Evolutionary conservation across 1,140 invertebrate genomes (phyloP), one percentile per base, ranked within the genome.

Genomic region (Listronotus oregonensis): DNA sequence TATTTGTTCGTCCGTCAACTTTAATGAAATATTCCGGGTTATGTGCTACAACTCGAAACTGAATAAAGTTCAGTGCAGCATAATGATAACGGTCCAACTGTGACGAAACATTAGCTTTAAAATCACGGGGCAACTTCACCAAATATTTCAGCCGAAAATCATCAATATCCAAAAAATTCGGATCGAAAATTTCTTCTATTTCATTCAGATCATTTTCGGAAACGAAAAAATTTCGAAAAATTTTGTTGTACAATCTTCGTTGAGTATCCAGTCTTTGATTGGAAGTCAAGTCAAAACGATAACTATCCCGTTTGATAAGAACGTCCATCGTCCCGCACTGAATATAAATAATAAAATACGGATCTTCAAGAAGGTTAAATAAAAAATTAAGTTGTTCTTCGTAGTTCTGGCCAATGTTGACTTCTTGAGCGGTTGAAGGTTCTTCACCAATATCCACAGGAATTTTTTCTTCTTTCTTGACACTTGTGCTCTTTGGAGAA

Each of bases 301-400:
- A 81, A 42, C 79, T 71, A 40, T 69, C 69, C 55, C 80, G 76
- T 68, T 80, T 83, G 1, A 70, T 78, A 11, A 82, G 46, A 1
- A 82, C 71, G 64, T 87, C 85, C n/a, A 55, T 67, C 64, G 84
- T 80, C 17, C 82, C 79, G 61, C 84, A 84, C 3, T 79, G 78
- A 1, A 85, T 71, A 61, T 84, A 81, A 39, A 87, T 79, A 43
- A 86, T 78, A 21, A 86, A 72, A 64, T 81, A 74, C 7, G 84
- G 83, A 50, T 80, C 57, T 37, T 70, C 18, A 15, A 76, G 70
- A 5, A 74, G 52, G 21, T 60, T 62, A 55, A 79, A 74, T 12
- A 79, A 52, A 50, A 74, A 73, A 64, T 73, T 70, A 8, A 78
- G 51, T 67, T 78, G 76, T 49, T 71, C 64, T 55, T 75, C 68